phyloP scores from a whole-genome alignment of 1,140 invertebrate genomes.

The Macrocentrus cingulum region DNA sequence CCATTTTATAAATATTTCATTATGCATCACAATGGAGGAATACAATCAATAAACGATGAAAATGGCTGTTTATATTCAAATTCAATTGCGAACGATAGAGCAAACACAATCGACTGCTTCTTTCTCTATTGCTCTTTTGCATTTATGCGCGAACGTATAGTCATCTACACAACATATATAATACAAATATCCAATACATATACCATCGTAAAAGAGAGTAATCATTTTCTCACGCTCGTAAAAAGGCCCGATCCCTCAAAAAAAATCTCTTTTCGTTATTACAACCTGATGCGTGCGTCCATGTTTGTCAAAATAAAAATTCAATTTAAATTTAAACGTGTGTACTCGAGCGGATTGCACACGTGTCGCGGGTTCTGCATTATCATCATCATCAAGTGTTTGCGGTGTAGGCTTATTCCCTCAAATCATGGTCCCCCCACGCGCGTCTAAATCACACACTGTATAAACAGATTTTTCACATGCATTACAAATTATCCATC shows the following conservation, averaged over 20 bases:
- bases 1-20: no score
- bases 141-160: not conserved
- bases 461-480: no score
- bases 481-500: no score
- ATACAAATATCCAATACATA: no score
- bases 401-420: conserved; percentile 12
- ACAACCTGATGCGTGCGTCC: no score
- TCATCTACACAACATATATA: no score
- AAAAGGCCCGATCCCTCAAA: not conserved
- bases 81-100: not conserved
- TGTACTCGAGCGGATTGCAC: not conserved
- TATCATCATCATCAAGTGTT: conserved; percentile 25
- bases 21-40: no score
- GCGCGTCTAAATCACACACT: no score
- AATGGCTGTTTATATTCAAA: not conserved
- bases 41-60: not conserved
- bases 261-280: not conserved
- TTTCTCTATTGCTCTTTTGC: not conserved
- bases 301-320: not conserved
- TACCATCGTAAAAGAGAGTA: not conserved
- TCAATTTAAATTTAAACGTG: not conserved
- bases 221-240: conserved; percentile 2
- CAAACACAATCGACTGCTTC: conserved; percentile 1
- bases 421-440: not conserved
- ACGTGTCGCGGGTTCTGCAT: conserved; percentile 22